Base-by-base conservation (phyloP, 2,888 invertebrate species). In the Lacanobia oleracea region DNA sequence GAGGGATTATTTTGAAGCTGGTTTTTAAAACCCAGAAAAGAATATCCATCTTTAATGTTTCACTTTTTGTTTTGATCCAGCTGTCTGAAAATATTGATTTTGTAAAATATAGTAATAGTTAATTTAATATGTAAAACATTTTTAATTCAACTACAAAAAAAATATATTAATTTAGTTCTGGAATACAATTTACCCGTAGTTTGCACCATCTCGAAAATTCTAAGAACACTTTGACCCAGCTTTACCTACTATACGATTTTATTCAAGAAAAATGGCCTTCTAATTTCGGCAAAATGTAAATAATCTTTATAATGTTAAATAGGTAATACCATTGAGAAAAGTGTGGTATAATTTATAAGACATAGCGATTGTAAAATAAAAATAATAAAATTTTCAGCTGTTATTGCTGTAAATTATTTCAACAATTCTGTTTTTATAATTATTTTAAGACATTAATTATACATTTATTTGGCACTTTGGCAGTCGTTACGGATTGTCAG, bases 261-360 rank as follows among this genome's bases (percentile, higher is more conserved):
- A 67, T 77, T 68, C 56, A 69, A 82, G 68, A 72, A 84, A 10
- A 87, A 89, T 86, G 87, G 89, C 88, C 88, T 90, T 90, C 86
- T 87, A 82, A 87, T 87, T 89, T 88, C 85, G 87, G 86, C 83
- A 85, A 86, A 88, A 79, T 82, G 81, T 85, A 83, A 80, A 85
- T 84, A 83, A 71, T 48, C 56, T 73, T 80, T 75, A 80, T 88
- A 86, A 86, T 84, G 81, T 85, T 85, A 87, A 77, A 72, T 88
- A 84, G 86, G 76, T 80, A 78, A 33, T 86, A 82, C 51, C 67
- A 82, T 76, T 75, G 75, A 72, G 68, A 57, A 37, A 67, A n/a
- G 23, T 63, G 73, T 75, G 83, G 80, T 82, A 75, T 78, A 63
- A 73, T 82, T 79, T 78, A 67, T 74, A 82, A 82, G 76, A 45